Evolutionary conservation across 2,888 invertebrate species (phyloP), one percentile per base, ranked within the genome.

Genomic region (Actias luna): DNA sequence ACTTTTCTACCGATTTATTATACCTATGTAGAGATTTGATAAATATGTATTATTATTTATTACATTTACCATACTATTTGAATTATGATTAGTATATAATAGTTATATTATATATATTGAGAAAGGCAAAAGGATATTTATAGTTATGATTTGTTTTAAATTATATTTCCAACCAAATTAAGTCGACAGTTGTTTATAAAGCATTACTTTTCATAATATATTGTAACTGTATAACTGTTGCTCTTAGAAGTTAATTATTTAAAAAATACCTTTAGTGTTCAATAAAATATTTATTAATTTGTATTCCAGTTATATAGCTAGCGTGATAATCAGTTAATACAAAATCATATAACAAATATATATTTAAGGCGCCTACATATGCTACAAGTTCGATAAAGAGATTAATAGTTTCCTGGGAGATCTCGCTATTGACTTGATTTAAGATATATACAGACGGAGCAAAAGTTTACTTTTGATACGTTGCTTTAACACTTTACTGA

Each of bases 371-470:
- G 12, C 22, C 7, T 50, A 50, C 25, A 22, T 50, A 50, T 46
- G 8, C 33, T 33, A 14, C 46, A 50, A 25, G 22, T 12, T 50
- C 25, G 46, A 46, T 50, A 50, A 50, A 50, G 46, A 50, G 46
- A 50, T 50, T 50, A 25, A 50, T 29, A 5, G 55, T 55, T 55
- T 55, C 55, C 55, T 55, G 55, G 14, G n/a, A 55, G 27, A 29
- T 29, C 18, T 55, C 55, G 55, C n/a, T 55, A 27, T 55, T 29
- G 29, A 55, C 55, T 27, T 55, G 55, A 55, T 55, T 27, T 55
- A 29, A 29, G 22, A 61, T 57, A 33, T 58, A 58, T 42, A 29
- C n/a, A 55, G 5, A 7, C 52, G 16, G 1, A 29, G n/a, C 55
- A 29, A 29, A 55, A 29, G 55, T 55, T 29, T 29, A 29, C 55